A percentile compares a stretch with the other conserved stretches of the same genome.
Conservation (phyloP, 2,797 vertebrate genomes). For the Chaetodon trifasciatus region DNA sequence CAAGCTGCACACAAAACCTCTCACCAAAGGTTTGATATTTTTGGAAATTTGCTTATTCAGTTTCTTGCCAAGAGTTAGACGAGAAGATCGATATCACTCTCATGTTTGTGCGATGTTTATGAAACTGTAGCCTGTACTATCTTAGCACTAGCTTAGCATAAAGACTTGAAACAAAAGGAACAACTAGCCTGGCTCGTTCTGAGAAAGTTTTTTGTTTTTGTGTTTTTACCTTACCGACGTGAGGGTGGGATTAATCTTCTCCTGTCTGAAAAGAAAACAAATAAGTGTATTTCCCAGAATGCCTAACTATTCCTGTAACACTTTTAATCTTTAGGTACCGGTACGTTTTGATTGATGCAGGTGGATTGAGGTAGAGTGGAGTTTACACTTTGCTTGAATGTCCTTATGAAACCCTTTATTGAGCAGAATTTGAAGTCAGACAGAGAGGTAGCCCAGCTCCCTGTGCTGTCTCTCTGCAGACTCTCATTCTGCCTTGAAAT, state of each 20-base stretch:
- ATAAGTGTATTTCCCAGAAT: background rate
- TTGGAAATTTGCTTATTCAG: too few species aligned
- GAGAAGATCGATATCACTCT: background rate
- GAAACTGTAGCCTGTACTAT: background rate
- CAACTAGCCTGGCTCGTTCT: background rate
- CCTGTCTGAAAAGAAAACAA: rapidly evolving
- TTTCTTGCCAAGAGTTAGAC: background rate
- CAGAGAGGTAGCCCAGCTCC: conserved; percentile 29
- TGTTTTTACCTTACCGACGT: background rate
- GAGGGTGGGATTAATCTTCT: background rate
- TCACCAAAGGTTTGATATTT: too few species aligned
- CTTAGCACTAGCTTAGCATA: background rate
- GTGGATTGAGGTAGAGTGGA: background rate
- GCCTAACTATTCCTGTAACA: background rate
- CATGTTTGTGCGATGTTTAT: background rate
- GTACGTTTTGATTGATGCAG: background rate
- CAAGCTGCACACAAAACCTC: too few species aligned
- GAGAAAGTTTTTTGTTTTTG: background rate
- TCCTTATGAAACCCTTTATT: conserved; percentile 42
- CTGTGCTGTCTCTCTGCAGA: conserved; percentile 31
- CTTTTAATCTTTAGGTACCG: too few species aligned
- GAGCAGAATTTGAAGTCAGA: conserved; percentile 49
- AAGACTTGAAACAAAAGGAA: background rate
- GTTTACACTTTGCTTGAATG: background rate
- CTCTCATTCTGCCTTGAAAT: conserved; percentile 50